Base-by-base conservation (phyloP, 2,113 vertebrate species). In the Ochotona princeps region DNA sequence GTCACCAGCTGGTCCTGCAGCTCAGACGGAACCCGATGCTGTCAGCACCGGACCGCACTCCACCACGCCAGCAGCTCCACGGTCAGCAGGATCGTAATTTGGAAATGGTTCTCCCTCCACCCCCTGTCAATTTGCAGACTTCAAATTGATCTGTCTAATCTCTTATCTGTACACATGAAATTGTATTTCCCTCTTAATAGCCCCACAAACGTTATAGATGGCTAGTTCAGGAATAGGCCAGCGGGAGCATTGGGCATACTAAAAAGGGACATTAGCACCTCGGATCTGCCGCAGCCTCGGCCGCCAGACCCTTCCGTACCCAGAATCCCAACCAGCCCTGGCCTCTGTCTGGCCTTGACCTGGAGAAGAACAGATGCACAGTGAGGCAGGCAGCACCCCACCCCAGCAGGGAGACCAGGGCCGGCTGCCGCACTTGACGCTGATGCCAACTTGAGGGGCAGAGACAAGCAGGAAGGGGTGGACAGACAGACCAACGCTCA, bases 121-220 rank as follows among this genome's bases (percentile, higher is more conserved):
- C 73, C 90, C 85, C 92, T 25, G 93, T 80, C 94, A 2, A 0
- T 94, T 97, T 38, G 5, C 2, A 1, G 94, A 87, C 86, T 96
- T 89, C 75, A 89, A 90, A 97, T 97, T 96, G 97, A 98, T 97
- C 96, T 87, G 94, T 96, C 96, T 97, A 93, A 97, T 98, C 97
- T 97, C 97, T 96, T 97, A 97, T 97, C 97, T 96, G 96, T 92
- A 95, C 95, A 98, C 97, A 95, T 97, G 98, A 98, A 98, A 98
- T 98, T 97, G 97, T 97, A 95, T 97, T 98, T 97, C 97, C 95
- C 87, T 97, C 97, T 95, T 98, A 97, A 98, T 94, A 96, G 96
- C 96, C 92, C 97, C 86, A 92, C 97, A 95, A 87, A 94, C 84
- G 97, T 97, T 96, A 95, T 79, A 98, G 97, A 95, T 93, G 97